A percentile compares a stretch with the other conserved stretches of the same genome.
Conservation (phyloP, 2,888 invertebrate species). For the Eurois occulta region DNA sequence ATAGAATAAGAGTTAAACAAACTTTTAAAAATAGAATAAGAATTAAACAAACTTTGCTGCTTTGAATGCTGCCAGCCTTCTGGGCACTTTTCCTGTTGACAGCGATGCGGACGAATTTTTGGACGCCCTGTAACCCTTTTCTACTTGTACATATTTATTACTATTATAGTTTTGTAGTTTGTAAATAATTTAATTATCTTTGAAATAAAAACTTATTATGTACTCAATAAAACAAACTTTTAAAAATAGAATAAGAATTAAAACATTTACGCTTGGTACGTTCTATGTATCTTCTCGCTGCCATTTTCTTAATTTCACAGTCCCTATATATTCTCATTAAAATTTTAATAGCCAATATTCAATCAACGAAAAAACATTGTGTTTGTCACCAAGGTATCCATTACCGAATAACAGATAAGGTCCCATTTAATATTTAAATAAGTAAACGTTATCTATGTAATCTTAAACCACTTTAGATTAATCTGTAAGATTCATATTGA, state of each 20-base stretch:
- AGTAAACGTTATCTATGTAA: conserved; percentile 14
- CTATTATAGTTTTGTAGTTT: no score
- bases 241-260: background rate
- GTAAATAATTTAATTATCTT: no score
- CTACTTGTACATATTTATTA: no score
- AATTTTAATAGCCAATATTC: background rate
- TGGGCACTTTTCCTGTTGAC: no score
- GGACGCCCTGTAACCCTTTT: no score
- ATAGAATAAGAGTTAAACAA: background rate
- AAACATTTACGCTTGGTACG: background rate
- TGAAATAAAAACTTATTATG: no score
- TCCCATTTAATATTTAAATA: conserved; percentile 24
- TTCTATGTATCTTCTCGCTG: background rate
- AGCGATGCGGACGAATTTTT: no score
- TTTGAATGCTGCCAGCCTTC: no score
- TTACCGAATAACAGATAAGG: conserved; percentile 10
- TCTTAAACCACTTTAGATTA: conserved; percentile 27
- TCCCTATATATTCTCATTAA: background rate
- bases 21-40: no score
- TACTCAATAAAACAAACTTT: no score
- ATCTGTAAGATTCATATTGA: conserved; percentile 6
- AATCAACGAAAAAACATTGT: background rate
- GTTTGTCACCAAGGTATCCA: background rate
- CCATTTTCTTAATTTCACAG: background rate
- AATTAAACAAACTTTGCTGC: no score